Base-by-base conservation (phyloP, 1,140 invertebrate genomes). In the Drosophila jambulina region DNA sequence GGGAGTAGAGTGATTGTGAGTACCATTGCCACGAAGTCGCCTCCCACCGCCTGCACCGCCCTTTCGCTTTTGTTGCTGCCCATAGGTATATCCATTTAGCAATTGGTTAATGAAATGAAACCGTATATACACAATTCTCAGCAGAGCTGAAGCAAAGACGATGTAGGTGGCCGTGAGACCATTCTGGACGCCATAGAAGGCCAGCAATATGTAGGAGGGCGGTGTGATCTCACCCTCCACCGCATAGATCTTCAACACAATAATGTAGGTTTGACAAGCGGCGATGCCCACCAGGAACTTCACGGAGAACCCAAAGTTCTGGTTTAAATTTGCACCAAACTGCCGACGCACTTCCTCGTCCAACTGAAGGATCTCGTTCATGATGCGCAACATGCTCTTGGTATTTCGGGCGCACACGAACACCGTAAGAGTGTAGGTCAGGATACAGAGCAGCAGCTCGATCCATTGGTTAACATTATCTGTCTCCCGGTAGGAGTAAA, bases 391-490 rank as follows among this genome's bases (percentile, higher is more conserved):
- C 57, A 91, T 88, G 21, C 34, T 65, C 32, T 91, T 92, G 1
- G 88, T 78, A 61, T 92, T 91, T 19, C 77, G 75, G 1, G 72
- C 77, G 19, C 91, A 92, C 2, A 92, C 80, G 2, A 92, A 75
- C 7, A 92, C 85, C 0, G 91, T 90, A 1, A 90, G 54, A 0
- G 82, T 81, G 15, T 92, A 92, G 36, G 91, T 88, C 4, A 85
- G 36, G 36, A 92, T 91, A 40, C 88, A 91, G 23, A 92, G 80
- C 8, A 92, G 51, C 10, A 91, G 51, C 10, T 92, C 91, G 46
- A 92, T 91, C 88, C 88, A 92, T 57, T 92, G 90, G 75, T 92
- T 92, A 10, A 92, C 87, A 58, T 92, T 92, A 29, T 92, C 91
- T 6, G 91, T 92, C 42, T 92, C 91, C 0, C 91, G 82, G 32